A percentile compares a stretch with the other conserved stretches of the same genome.
Conservation (phyloP, 2,797 vertebrate genomes). For the Danio choprae region DNA sequence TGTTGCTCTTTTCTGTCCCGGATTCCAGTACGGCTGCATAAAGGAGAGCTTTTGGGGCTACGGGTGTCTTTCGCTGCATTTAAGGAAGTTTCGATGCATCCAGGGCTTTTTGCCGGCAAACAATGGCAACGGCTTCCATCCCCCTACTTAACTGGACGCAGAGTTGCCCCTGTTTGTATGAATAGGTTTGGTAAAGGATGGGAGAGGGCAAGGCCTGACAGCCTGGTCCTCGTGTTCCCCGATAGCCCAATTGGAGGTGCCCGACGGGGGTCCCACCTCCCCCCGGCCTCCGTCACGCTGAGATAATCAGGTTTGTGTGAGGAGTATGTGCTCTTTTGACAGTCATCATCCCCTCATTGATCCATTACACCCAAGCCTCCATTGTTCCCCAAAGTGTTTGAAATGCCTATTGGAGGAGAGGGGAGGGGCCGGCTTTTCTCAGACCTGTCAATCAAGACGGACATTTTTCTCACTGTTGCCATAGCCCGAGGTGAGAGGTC, state of each 20-base stretch:
- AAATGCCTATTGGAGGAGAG: conserved; percentile 92
- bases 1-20: conserved; percentile 78
- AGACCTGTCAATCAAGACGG: conserved; percentile 98
- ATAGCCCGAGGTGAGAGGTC: conserved; percentile 97
- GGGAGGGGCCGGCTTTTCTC: conserved; percentile 85
- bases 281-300: conserved; percentile 89
- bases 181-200: conserved; percentile 94
- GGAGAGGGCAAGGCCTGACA: conserved; percentile 82
- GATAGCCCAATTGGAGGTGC: conserved; percentile 85
- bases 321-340: conserved; percentile 99
- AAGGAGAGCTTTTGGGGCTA: conserved; percentile 42
- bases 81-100: conserved; percentile 49
- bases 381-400: conserved; percentile 89
- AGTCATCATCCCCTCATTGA: conserved; percentile 98
- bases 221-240: conserved; percentile 84
- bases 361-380: conserved; percentile 91
- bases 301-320: conserved; percentile 99
- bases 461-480: conserved; percentile 99
- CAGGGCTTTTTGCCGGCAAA: conserved; percentile 37
- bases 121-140: conserved; percentile 42
- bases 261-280: conserved; percentile 83
- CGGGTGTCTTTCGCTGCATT: conserved; percentile 35
- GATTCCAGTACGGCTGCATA: conserved; percentile 36
- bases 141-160: conserved; percentile 69
- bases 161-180: conserved; percentile 79